Conservation (phyloP, 2,797 vertebrate species). For the Cottoperca gobio region DNA sequence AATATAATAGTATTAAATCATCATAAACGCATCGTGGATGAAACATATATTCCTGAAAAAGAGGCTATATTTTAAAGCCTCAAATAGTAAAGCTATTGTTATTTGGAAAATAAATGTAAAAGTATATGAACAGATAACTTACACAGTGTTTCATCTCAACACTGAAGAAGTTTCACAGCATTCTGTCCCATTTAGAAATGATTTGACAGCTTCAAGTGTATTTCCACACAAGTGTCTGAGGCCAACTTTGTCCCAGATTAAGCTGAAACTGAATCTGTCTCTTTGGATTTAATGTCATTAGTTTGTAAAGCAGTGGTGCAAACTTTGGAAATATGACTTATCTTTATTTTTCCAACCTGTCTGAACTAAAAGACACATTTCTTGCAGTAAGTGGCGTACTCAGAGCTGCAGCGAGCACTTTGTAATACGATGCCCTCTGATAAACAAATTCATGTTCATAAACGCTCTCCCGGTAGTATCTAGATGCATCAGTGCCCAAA, state of each 20-base stretch:
- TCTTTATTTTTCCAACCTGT: background rate
- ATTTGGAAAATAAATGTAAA: too few relatives aligned
- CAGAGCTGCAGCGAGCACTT: background rate
- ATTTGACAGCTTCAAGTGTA: conserved; percentile 8
- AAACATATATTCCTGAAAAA: background rate
- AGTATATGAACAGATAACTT: too few relatives aligned
- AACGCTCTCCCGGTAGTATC: conserved; percentile 2
- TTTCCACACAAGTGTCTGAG: conserved; percentile 9
- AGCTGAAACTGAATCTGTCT: conserved; percentile 29
- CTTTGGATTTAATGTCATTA: conserved; percentile 4
- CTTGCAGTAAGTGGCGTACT: background rate
- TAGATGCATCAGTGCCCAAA: conserved; percentile 6
- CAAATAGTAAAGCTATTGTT: background rate
- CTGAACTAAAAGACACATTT: background rate
- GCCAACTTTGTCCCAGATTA: conserved; percentile 18
- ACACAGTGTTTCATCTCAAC: too few relatives aligned
- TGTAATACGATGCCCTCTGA: background rate
- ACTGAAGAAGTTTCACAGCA: too few relatives aligned
- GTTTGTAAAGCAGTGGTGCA: conserved; percentile 2
- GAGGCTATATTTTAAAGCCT: background rate
- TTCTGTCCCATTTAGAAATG: background rate
- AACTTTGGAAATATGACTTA: conserved; percentile 16
- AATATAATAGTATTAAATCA: background rate
- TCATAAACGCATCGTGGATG: background rate
- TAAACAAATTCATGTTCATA: background rate